These are phyloP conservation scores for Copidosoma aretas DNA, from an alignment of 2,888 invertebrate genomes.

Conservation along the genomic window DNA sequence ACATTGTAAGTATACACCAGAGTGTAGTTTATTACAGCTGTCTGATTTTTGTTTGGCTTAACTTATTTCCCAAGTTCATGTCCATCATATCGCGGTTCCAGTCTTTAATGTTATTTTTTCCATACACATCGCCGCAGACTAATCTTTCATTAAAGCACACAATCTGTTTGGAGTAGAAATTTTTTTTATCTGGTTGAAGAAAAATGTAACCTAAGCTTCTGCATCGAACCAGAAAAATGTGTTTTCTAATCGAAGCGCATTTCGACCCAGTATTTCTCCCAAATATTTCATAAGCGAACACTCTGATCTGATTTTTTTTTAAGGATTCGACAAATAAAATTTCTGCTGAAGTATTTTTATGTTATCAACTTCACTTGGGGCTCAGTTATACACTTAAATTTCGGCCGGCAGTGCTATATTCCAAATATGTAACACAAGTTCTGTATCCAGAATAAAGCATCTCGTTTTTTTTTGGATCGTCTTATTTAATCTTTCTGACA, in stretches of 20 bases:
- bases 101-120: conserved; percentile 9
- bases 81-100: too few species aligned
- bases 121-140: conserved; percentile 41
- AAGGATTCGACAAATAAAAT: conserved; percentile 25
- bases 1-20: too few species aligned
- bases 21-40: background rate
- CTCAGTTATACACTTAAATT: conserved; percentile 38
- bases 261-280: background rate
- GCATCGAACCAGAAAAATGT: conserved; percentile 14
- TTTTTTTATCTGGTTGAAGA: conserved; percentile 38
- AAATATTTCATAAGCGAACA: conserved; percentile 15
- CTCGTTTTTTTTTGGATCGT: conserved; percentile 39
- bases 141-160: conserved; percentile 43
- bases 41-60: too few species aligned
- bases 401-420: conserved; percentile 32
- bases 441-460: conserved; percentile 13
- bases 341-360: conserved; percentile 21
- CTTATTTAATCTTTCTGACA: conserved; percentile 40
- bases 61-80: too few species aligned
- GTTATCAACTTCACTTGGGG: too few species aligned
- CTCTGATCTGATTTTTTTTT: conserved; percentile 30
- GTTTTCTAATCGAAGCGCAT: background rate
- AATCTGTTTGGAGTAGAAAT: conserved; percentile 29
- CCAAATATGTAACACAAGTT: conserved; percentile 40
- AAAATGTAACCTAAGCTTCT: conserved; percentile 38